Percentiles rank a stretch among this genome's conserved stretches.
Evolutionary conservation across 2,888 invertebrate species (phyloP).

Genomic region (Lycophotia porphyrea): DNA sequence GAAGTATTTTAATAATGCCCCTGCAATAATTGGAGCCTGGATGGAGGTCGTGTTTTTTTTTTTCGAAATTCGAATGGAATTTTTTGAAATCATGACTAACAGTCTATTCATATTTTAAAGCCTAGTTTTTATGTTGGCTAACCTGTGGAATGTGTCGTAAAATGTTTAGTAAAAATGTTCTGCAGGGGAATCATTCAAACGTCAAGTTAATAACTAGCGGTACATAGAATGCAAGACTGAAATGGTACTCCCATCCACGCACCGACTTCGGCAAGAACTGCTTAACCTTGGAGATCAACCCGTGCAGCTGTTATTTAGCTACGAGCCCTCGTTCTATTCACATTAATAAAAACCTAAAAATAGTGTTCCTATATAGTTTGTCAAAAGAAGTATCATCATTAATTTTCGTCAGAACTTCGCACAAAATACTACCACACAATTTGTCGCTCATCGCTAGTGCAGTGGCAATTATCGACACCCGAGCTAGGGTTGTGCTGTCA

Average conservation of each 20-base stretch:
- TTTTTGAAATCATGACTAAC: background rate
- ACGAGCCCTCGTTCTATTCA: background rate
- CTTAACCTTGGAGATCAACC: background rate
- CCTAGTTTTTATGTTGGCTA: background rate
- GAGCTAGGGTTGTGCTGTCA: background rate
- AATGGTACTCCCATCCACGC: background rate
- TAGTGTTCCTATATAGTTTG: background rate
- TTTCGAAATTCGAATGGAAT: constrained; percentile 10
- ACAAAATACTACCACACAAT: constrained; percentile 18
- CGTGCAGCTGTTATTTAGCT: background rate
- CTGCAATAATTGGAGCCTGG: background rate
- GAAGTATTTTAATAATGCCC: constrained; percentile 5
- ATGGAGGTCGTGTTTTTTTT: background rate
- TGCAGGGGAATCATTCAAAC: background rate
- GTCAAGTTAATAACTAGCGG: background rate
- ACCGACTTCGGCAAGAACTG: background rate
- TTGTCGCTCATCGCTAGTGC: constrained; percentile 5
- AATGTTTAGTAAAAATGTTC: background rate
- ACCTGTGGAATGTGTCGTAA: background rate
- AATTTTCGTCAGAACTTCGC: background rate
- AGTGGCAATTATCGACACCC: constrained; percentile 25
- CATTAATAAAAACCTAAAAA: background rate
- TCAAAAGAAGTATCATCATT: background rate
- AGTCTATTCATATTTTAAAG: background rate
- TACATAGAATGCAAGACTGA: too few relatives aligned